Base-by-base conservation (phyloP, 2,113 vertebrate species). In the Gymnarchus niloticus region DNA sequence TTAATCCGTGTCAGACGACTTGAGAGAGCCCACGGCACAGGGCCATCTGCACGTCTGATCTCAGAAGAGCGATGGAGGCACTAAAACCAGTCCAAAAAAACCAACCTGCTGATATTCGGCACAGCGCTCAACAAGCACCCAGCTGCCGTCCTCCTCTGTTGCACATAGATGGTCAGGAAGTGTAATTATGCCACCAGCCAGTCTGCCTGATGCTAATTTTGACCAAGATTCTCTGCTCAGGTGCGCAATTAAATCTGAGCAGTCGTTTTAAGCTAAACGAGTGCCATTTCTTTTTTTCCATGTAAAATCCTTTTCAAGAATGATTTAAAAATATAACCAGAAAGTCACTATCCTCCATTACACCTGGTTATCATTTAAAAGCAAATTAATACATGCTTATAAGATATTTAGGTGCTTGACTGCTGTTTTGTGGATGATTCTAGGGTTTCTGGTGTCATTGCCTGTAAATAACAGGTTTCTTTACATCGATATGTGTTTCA, bases 151-250 rank as follows among this genome's bases (percentile, higher is more conserved):
- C 25, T 54, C 77, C 25, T 56, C 59, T 61, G 83, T 37, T 52
- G 12, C 77, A 8, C 86, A 54, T 41, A 37, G 59, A 84, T 33
- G 77, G 78, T 65, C 48, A 41, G 78, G 7, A 51, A 56, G 77
- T 83, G 54, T 83, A 73, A 85, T 87, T 57, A 85, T 83, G 83
- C 84, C 87, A 44, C 82, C 81, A 59, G 81, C 78, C 81, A 57
- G 65, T 48, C 59, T 59, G 44, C n/a, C 17, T 14, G 44, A 73
- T 51, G 37, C 84, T 82, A 82, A 73, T 59, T 52, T 44, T 48
- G 25, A 33, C 61, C 52, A 48, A 23, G 12, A 48, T 83, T 76
- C 87, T 81, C 6, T 12, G 28, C 84, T 73, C 46, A 46, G 19
- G 33, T 49, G 77, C 54, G 83, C 86, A 78, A 84, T 78, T 84